Percentiles rank a stretch among this genome's conserved stretches.
phyloP scores from a whole-genome alignment of 2,113 vertebrate species.

The Desmodus rotundus region DNA sequence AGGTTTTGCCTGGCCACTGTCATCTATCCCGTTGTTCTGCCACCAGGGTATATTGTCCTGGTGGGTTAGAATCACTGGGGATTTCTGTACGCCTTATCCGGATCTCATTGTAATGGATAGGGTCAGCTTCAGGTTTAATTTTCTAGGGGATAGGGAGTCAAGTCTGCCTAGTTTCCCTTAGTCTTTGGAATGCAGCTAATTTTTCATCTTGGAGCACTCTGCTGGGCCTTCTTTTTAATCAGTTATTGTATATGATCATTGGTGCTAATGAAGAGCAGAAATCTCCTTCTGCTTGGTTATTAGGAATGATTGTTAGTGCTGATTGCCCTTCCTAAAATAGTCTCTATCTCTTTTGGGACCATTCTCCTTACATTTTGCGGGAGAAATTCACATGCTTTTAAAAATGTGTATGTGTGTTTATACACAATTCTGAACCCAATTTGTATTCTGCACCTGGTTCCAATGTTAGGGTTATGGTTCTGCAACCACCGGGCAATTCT shows the following conservation, averaged over 20 bases:
- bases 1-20: background rate
- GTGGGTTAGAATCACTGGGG: background rate
- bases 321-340: background rate
- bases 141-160: background rate
- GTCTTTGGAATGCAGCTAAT: background rate
- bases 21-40: background rate
- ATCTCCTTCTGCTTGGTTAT: background rate
- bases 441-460: background rate
- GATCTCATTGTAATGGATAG: conserved; percentile 20
- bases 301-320: background rate
- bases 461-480: background rate
- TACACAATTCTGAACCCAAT: background rate
- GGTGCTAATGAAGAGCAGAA: background rate
- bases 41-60: background rate
- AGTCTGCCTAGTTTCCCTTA: background rate
- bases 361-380: background rate
- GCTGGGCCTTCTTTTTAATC: background rate
- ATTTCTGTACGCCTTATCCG: background rate
- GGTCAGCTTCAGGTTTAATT: background rate
- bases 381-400: background rate
- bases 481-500: background rate
- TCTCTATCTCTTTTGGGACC: background rate
- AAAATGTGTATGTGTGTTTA: background rate
- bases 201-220: background rate
- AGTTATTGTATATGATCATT: background rate